Base-by-base conservation (phyloP, 2,113 vertebrate genomes). In the Columba janthina region DNA sequence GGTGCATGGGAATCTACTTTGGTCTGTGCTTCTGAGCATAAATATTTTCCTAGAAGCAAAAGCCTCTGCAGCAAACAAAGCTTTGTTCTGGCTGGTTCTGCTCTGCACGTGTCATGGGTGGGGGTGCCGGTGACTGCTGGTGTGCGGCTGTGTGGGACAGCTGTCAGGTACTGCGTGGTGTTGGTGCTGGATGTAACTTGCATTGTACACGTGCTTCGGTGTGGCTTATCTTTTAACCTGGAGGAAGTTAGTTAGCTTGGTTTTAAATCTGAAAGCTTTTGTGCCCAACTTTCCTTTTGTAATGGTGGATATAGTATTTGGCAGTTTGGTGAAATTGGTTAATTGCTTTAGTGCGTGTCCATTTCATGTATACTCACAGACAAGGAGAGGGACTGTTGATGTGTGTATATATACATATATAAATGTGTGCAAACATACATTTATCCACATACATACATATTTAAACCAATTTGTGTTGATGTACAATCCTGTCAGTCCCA, bases 161-260 rank as follows among this genome's bases (percentile, higher is more conserved):
- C 56, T 38, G 26, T n/a, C 0, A 1, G 34, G 2, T 51, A 19
- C 21, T 67, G 34, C 8, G 0, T 3, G 6, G 2, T 28, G 10
- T 12, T 34, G 67, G 44, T 24, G 44, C 66, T 36, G 60, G 48
- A 5, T 2, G 1, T 3, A 12, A 12, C 46, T 29, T 4, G 32
- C 8, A 1, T 31, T 40, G 34, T 26, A 12, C n/a, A 25, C 19
- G 62, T 73, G 0, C 28, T 31, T 57, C 14, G 6, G 2, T 18
- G 19, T 11, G 46, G 25, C 26, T 82, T 73, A 2, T 46, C 13
- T 57, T 71, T 40, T 36, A 57, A 72, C n/a, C 34, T 7, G 78
- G 12, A 32, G 38, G 26, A 44, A 46, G 5, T 58, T n/a, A 46
- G 9, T 22, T 48, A 11, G 10, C 32, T 86, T 0, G 0, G 6